phyloP scores from a whole-genome alignment of 1,140 invertebrate genomes.

The Bombus affinis region DNA sequence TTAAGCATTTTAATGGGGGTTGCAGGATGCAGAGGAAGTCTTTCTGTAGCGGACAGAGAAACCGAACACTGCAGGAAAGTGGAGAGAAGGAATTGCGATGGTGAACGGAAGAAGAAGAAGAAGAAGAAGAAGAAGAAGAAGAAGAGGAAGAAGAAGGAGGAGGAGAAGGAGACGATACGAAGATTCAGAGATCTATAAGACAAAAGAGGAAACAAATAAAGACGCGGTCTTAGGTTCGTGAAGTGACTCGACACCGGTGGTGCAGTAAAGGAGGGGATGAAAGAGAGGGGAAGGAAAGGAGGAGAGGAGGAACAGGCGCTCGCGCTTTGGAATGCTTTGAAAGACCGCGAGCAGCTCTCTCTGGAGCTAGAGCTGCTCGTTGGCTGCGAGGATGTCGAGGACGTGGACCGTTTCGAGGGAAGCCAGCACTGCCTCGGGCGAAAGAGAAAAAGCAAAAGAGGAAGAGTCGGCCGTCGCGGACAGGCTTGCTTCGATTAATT shows the following conservation, averaged over 20 bases:
- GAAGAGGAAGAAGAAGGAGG: no score
- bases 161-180: neutral
- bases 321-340: conserved; percentile 83
- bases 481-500: conserved; percentile 82
- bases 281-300: conserved; percentile 65
- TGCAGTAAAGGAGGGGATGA: conserved; percentile 34
- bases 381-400: conserved; percentile 72
- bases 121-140: neutral
- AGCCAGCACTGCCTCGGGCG: conserved; percentile 45
- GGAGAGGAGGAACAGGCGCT: conserved; percentile 74
- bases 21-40: neutral
- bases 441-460: conserved; percentile 67
- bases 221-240: conserved; percentile 66
- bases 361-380: conserved; percentile 57
- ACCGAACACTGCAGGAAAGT: neutral
- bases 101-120: neutral
- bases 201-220: conserved; percentile 73
- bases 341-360: conserved; percentile 78
- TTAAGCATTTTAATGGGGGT: conserved; percentile 55
- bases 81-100: neutral
- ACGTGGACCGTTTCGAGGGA: conserved; percentile 76
- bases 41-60: neutral
- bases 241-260: conserved; percentile 66
- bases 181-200: conserved; percentile 70
- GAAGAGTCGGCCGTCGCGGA: conserved; percentile 73